Evolutionary conservation across 2,797 vertebrate genomes (phyloP).

Genomic region (Danio albolineatus): DNA sequence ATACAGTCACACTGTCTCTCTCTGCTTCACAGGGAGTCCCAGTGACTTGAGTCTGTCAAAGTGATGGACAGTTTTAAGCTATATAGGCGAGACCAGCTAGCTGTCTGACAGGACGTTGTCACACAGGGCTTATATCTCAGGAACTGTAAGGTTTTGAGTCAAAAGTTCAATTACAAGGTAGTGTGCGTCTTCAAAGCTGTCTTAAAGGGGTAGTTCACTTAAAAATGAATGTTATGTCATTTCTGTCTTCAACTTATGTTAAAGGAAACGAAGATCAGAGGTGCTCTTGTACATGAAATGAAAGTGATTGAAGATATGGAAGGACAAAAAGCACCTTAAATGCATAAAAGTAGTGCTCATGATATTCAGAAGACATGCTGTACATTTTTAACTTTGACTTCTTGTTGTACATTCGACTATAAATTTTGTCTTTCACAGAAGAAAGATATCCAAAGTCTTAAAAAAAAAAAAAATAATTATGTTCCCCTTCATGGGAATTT

Average conservation of each 20-base stretch:
- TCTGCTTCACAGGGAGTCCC: constrained; percentile 1
- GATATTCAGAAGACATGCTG: too few species aligned
- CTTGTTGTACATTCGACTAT: too few species aligned
- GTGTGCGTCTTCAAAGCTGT: background rate
- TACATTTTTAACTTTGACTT: too few species aligned
- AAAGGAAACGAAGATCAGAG: background rate
- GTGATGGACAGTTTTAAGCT: constrained; percentile 8
- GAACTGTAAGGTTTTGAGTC: background rate
- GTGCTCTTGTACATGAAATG: background rate
- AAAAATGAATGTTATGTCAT: background rate
- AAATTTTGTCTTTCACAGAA: too few species aligned
- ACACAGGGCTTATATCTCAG: background rate
- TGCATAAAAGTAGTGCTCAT: background rate
- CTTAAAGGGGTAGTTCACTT: background rate
- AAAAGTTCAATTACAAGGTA: background rate
- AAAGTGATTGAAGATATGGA: background rate
- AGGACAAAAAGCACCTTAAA: background rate
- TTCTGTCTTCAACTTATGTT: background rate
- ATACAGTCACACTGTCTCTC: background rate
- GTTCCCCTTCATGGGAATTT: too few species aligned
- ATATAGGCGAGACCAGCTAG: background rate
- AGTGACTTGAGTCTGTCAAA: background rate
- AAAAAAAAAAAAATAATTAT: too few species aligned
- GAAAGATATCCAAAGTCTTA: too few species aligned
- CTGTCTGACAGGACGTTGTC: background rate